Base-by-base conservation (phyloP, 2,113 vertebrate species). In the Pionites leucogaster region DNA sequence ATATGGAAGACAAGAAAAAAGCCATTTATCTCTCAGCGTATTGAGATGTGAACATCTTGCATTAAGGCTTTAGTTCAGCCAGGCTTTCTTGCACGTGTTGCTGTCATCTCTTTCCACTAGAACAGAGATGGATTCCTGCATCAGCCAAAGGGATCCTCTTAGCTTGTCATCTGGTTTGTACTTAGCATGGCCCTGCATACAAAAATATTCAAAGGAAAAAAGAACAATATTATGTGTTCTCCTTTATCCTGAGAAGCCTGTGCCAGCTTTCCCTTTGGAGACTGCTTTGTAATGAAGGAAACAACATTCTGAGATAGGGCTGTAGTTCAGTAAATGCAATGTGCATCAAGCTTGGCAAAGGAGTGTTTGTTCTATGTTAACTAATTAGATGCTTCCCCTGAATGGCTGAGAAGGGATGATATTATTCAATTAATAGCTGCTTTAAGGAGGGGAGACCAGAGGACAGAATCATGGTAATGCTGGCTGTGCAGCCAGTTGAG, bases 1-100 rank as follows among this genome's bases (percentile, higher is more conserved):
- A 93, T 91, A 95, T 95, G 95, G 84, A 82, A 80, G 78, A 74
- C 63, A 62, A 85, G 86, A 76, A 49, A 94, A 86, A 92, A 49
- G 44, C 62, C 80, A 72, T 88, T 96, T 91, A 69, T 92, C 92
- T 95, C 35, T 5, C 86, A 87, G 83, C 41, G 42, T 88, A 69
- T 65, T 71, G 82, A 94, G 86, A 94, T 65, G 77, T 86, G 93
- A 88, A 84, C 72, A 92, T 92, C 76, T 74, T 22, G 2, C 60
- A 42, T 44, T 72, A 89, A 76, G 62, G 72, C 31, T 88, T 60
- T 37, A 41, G 69, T 72, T 93, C 80, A 96, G 57, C 69, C 65
- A 75, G 86, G 57, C 81, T 91, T 82, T 86, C 76, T 84, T 60
- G 31, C 93, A 93, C 24, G 4, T 91, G 72, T 86, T 91, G 77